These are phyloP conservation scores for Schizopygopsis pylzovi DNA, from an alignment of 2,797 vertebrate genomes.

Conservation along the genomic window DNA sequence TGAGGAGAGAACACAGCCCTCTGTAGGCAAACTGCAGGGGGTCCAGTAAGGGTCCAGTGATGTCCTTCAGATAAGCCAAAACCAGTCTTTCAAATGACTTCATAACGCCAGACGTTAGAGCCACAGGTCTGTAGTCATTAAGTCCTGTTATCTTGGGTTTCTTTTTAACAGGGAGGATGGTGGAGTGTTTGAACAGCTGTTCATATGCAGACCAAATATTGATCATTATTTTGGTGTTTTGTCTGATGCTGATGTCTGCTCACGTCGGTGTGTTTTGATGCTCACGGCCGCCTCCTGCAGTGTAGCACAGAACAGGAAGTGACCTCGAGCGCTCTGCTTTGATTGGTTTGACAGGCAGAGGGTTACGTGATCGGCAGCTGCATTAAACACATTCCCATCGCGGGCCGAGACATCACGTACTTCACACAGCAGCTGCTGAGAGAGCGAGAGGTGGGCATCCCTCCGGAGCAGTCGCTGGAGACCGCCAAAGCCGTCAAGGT, in stretches of 20 bases:
- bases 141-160: too few relatives aligned
- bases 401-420: constrained; percentile 96
- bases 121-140: too few relatives aligned
- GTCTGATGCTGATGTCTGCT: not conserved
- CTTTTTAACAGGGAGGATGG: too few relatives aligned
- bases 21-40: too few relatives aligned
- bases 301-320: not conserved
- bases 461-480: constrained; percentile 95
- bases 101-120: too few relatives aligned
- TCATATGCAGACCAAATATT: not conserved
- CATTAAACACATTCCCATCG: constrained; percentile 99
- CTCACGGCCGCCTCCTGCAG: not conserved
- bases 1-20: too few relatives aligned
- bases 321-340: not conserved
- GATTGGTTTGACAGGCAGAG: constrained; percentile 82
- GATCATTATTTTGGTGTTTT: not conserved
- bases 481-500: constrained; percentile 98
- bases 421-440: constrained; percentile 96
- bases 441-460: constrained; percentile 96
- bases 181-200: not conserved
- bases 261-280: not conserved
- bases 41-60: too few relatives aligned
- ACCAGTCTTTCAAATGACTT: too few relatives aligned
- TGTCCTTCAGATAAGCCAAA: too few relatives aligned
- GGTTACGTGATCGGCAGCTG: constrained; percentile 98